These are phyloP conservation scores for Sarcophaga peregrina DNA, from an alignment of 1,140 invertebrate species.

Conservation along the genomic window DNA sequence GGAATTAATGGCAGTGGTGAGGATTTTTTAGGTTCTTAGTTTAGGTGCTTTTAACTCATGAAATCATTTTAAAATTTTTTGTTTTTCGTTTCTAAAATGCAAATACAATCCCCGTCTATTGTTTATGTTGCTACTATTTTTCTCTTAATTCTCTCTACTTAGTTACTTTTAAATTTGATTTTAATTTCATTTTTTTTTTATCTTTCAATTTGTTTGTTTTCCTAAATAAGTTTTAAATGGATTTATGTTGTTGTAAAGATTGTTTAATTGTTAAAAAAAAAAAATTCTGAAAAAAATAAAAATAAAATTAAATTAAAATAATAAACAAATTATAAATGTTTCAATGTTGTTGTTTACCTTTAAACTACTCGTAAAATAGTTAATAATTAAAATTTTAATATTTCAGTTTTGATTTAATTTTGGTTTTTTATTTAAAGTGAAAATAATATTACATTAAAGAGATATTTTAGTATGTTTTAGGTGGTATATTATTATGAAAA, in stretches of 20 bases:
- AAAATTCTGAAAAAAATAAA: background rate
- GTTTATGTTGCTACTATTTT: conserved; percentile 16
- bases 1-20: too few species aligned
- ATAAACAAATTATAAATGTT: conserved; percentile 13
- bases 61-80: conserved; percentile 35
- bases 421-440: background rate
- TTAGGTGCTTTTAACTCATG: too few species aligned
- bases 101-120: background rate
- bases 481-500: background rate
- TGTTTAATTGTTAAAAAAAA: conserved; percentile 1
- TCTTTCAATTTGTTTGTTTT: background rate
- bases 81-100: conserved; percentile 29
- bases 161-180: background rate
- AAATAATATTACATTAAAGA: background rate
- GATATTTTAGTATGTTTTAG: background rate
- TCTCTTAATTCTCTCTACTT: too few species aligned
- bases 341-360: conserved; percentile 21
- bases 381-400: background rate
- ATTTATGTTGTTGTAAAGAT: conserved; percentile 15
- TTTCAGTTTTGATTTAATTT: background rate
- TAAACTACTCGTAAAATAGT: background rate
- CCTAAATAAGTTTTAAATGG: background rate
- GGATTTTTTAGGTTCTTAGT: too few species aligned
- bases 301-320: background rate
- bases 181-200: background rate